Percentiles rank a stretch among this genome's conserved stretches.
Conservation (phyloP, 2,113 vertebrate genomes). For the Rhinichthys klamathensis region DNA sequence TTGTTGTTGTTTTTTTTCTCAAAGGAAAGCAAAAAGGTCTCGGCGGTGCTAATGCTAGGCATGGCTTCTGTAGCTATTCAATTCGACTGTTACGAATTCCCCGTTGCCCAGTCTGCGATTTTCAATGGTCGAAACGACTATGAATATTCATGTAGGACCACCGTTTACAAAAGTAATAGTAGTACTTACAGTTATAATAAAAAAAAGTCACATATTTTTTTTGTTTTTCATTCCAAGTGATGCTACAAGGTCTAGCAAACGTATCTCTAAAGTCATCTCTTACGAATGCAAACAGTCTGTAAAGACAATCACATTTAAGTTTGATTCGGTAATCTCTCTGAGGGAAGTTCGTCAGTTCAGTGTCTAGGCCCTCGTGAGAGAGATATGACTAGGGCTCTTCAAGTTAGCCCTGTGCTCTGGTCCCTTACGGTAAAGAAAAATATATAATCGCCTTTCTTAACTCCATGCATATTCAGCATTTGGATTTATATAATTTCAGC, state of each 20-base stretch:
- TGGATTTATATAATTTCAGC: slow-evolving; percentile 59
- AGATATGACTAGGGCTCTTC: slow-evolving; percentile 1
- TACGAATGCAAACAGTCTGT: slow-evolving; percentile 61
- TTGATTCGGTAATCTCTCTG: not conserved
- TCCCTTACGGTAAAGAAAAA: slow-evolving; percentile 41
- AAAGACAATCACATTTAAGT: slow-evolving; percentile 42
- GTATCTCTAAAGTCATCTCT: slow-evolving; percentile 66
- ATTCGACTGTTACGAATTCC: slow-evolving; percentile 47
- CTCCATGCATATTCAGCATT: slow-evolving; percentile 65
- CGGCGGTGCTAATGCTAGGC: slow-evolving; percentile 35
- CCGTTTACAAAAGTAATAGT: slow-evolving; percentile 73
- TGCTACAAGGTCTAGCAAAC: slow-evolving; percentile 76
- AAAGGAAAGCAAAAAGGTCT: slow-evolving; percentile 57
- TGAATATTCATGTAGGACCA: slow-evolving; percentile 65
- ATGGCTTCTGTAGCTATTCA: slow-evolving; percentile 7
- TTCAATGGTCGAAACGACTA: slow-evolving; percentile 59
- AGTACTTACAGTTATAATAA: slow-evolving; percentile 67
- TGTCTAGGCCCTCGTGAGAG: not conserved
- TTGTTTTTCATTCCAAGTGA: slow-evolving; percentile 64
- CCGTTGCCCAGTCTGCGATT: slow-evolving; percentile 21
- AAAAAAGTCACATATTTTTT: slow-evolving; percentile 55
- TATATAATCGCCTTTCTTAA: slow-evolving; percentile 48
- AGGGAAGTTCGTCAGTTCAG: not conserved
- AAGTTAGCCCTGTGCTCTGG: slow-evolving; percentile 52
- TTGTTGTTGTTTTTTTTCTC: not conserved